Conservation (phyloP, 2,888 invertebrate species). For the Zonitis immaculata region DNA sequence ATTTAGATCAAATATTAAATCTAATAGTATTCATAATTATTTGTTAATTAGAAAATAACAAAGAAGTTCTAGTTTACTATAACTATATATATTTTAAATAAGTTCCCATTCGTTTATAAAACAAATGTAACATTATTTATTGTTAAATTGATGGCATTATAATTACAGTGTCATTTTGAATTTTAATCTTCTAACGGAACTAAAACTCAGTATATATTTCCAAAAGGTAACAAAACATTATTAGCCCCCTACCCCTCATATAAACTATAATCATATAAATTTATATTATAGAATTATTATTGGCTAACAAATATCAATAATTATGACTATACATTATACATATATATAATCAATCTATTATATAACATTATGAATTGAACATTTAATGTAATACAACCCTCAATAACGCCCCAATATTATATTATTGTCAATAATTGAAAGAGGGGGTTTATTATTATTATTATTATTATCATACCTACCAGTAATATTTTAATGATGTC, state of each 20-base stretch:
- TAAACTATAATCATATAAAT: too few relatives aligned
- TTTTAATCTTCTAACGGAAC: too few relatives aligned
- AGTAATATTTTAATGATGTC: background rate
- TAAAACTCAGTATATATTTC: too few relatives aligned
- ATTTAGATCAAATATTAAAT: too few relatives aligned
- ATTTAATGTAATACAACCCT: background rate
- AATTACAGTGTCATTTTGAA: background rate
- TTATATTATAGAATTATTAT: background rate
- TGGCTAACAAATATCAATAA: background rate
- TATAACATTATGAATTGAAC: background rate
- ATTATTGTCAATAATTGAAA: background rate
- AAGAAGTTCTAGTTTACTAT: too few relatives aligned
- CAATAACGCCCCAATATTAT: background rate
- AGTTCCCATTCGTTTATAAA: background rate
- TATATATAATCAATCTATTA: background rate
- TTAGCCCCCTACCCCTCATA: background rate
- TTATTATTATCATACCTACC: too few relatives aligned
- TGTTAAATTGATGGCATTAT: background rate
- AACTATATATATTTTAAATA: too few relatives aligned
- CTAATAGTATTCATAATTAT: too few relatives aligned
- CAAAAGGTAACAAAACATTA: background rate
- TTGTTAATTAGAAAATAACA: too few relatives aligned
- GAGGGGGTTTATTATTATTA: too few relatives aligned
- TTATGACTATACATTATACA: background rate
- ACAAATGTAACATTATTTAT: background rate